Conservation (phyloP, 2,113 vertebrate genomes). For the Gallinago paraguaiae region DNA sequence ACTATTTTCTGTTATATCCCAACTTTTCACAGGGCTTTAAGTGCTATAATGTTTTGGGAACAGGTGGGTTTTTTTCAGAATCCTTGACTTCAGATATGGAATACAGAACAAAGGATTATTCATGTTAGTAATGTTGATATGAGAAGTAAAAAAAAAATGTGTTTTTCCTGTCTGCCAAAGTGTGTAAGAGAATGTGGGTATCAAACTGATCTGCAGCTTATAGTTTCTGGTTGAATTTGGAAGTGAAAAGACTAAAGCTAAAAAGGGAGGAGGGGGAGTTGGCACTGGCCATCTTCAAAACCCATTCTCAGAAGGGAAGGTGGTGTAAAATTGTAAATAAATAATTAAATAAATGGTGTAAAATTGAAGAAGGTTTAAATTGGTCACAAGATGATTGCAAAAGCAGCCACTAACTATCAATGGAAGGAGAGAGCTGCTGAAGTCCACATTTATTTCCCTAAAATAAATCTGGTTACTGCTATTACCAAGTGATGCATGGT, state of each 20-base stretch:
- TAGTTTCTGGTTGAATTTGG: background rate
- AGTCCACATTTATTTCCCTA: background rate
- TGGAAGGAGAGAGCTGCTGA: background rate
- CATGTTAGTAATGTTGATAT: background rate
- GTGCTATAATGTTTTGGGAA: background rate
- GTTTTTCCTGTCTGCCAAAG: background rate
- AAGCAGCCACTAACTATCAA: no score
- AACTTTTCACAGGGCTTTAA: background rate
- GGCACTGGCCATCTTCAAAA: background rate
- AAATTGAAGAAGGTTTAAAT: background rate
- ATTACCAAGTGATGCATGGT: background rate
- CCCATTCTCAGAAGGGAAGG: accelerated
- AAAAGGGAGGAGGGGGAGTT: background rate
- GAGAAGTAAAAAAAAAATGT: background rate
- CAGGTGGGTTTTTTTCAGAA: background rate
- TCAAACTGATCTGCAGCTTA: background rate
- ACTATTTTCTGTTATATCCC: background rate
- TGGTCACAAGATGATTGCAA: background rate
- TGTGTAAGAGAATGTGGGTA: background rate
- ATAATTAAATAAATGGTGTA: background rate
- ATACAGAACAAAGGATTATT: background rate
- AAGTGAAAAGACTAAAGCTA: background rate
- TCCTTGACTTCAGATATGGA: background rate
- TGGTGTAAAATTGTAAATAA: background rate
- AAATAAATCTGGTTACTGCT: background rate